Conservation (phyloP, 2,888 invertebrate species). For the Acrobasis repandana region DNA sequence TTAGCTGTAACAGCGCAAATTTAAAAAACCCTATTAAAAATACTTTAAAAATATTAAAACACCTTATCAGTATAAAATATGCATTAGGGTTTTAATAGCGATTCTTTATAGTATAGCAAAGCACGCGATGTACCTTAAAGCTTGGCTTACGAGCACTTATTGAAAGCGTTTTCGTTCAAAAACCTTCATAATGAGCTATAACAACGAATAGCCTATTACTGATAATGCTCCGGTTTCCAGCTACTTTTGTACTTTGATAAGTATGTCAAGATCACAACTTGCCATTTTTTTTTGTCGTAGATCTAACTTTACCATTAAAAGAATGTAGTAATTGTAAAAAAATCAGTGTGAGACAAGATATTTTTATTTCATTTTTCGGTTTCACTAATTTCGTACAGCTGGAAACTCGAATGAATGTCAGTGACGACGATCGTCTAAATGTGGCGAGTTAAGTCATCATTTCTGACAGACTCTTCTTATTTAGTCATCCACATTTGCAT, state of each 20-base stretch:
- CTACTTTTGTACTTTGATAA: slow-evolving; percentile 21
- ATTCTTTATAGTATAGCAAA: slow-evolving; percentile 2
- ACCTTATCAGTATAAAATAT: slow-evolving; percentile 9
- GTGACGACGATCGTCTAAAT: too few relatives aligned
- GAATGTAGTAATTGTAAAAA: too few relatives aligned
- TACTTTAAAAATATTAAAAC: not conserved
- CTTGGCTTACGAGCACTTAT: slow-evolving; percentile 16
- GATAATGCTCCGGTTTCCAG: slow-evolving; percentile 1
- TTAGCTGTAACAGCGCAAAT: too few relatives aligned
- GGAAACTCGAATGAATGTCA: too few relatives aligned
- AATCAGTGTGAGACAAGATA: too few relatives aligned
- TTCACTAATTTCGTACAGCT: too few relatives aligned
- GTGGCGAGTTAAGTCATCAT: too few relatives aligned
- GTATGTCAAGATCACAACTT: not conserved
- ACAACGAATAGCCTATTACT: slow-evolving; percentile 13
- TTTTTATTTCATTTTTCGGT: too few relatives aligned
- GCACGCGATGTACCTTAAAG: slow-evolving; percentile 14
- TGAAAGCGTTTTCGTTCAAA: slow-evolving; percentile 17
- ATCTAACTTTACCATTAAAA: too few relatives aligned
- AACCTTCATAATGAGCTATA: slow-evolving; percentile 15
- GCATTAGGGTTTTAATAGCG: slow-evolving; percentile 11
- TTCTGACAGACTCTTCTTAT: too few relatives aligned
- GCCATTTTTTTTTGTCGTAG: not conserved
- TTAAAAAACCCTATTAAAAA: not conserved
- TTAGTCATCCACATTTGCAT: too few relatives aligned